Evolutionary conservation across 1,140 invertebrate species (phyloP), one percentile per base, ranked within the genome.

Genomic region (Rhyacophila brunnea): DNA sequence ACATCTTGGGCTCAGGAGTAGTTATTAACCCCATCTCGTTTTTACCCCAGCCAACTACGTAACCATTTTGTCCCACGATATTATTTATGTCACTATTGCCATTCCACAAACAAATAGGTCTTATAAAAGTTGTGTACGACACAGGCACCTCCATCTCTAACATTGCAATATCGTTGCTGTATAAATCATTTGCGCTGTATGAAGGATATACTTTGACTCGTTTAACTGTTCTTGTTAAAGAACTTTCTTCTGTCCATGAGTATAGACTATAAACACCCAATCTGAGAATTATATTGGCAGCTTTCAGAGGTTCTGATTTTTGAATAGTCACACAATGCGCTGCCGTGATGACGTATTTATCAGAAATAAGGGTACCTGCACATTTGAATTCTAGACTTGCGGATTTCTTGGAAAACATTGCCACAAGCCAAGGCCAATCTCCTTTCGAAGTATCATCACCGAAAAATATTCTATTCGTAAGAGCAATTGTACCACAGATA

Each of bases 381-480:
- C 70, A 73, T 5, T 75, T 74, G 67, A 79, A 83, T 13, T 74
- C 66, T 1, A 76, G 67, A 1, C 71, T 62, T 3, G 66, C 45
- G 1, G 64, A 44, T 17, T 65, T 70, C 0, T 66, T 59, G 1
- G 72, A 1, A 48, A 79, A 82, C 15, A 84, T 71, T 0, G 80
- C 80, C 1, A 60, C 77, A 11, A 82, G 44, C 81, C 82, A 83
- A 0, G 81, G 82, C 76, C 79, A 83, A 14, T 80, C 73, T 0
- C 76, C 78, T 28, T 66, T 69, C 5, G 50, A 56, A 5, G 71
- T 70, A 2, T 50, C 45, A 0, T 69, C 38, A 4, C 77, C 78
- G 23, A 71, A 65, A 1, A 71, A 58, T 2, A 81, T 67, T 6
- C 80, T 60, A 3, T 66, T 68, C 66, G 75, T 75, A 1, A 68